A percentile compares a stretch with the other conserved stretches of the same genome.
phyloP scores from a whole-genome alignment of 2,888 invertebrate species.

The Octodonta nipae region DNA sequence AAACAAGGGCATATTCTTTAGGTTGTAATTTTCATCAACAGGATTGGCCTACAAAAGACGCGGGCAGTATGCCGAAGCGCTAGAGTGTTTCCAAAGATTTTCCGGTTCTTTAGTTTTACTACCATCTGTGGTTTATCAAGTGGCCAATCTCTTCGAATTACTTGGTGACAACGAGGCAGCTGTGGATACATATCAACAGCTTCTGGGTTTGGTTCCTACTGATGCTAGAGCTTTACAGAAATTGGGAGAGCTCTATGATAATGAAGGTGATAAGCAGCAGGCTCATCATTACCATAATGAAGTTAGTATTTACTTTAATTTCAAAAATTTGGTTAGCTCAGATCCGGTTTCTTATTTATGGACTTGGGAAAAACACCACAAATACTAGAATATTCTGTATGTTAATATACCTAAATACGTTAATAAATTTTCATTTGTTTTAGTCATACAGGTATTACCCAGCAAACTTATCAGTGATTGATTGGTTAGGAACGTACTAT shows the following conservation, averaged over 20 bases:
- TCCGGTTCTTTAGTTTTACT: constrained; percentile 43
- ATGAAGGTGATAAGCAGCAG: constrained; percentile 80
- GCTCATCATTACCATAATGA: constrained; percentile 74
- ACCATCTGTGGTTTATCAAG: constrained; percentile 50
- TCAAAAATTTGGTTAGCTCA: constrained; percentile 3
- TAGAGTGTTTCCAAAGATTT: constrained; percentile 68
- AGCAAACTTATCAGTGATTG: constrained; percentile 62
- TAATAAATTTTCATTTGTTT: too few relatives aligned
- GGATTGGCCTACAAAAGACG: constrained; percentile 57
- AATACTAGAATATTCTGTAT: constrained; percentile 1
- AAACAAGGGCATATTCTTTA: too few relatives aligned
- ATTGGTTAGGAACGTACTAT: constrained; percentile 81
- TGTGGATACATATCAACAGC: constrained; percentile 55
- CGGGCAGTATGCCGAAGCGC: constrained; percentile 56
- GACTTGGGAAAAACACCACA: too few relatives aligned
- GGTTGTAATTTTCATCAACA: constrained; percentile 27
- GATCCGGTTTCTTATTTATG: not conserved
- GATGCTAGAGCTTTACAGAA: constrained; percentile 83
- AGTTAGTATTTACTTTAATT: too few relatives aligned
- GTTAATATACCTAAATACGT: not conserved
- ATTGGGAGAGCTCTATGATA: constrained; percentile 80
- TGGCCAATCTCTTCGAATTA: constrained; percentile 64
- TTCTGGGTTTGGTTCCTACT: constrained; percentile 69
- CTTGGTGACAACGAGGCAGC: constrained; percentile 48
- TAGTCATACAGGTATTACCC: constrained; percentile 60